Conservation (phyloP, 2,797 vertebrate species). For the Chiroxiphia lanceolata region DNA sequence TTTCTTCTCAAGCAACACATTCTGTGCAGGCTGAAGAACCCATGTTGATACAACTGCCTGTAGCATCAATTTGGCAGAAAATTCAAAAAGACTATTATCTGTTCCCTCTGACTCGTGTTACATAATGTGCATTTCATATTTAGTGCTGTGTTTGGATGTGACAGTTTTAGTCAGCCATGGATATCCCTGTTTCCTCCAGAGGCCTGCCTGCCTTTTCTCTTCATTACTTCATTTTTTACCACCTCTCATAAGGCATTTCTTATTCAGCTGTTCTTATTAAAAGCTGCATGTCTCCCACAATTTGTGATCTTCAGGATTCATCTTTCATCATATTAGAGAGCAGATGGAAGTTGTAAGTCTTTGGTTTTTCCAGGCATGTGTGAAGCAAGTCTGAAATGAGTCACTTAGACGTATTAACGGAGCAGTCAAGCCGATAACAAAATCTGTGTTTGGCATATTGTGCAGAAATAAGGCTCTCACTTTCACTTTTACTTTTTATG, state of each 20-base stretch:
- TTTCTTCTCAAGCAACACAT: neutral
- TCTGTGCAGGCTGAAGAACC: neutral
- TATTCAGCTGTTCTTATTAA: constrained; percentile 54
- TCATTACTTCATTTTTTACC: constrained; percentile 56
- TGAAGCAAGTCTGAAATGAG: constrained; percentile 63
- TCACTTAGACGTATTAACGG: constrained; percentile 40
- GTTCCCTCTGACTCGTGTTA: neutral
- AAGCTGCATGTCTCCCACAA: neutral
- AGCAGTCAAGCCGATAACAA: constrained; percentile 29
- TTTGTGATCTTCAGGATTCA: constrained; percentile 53
- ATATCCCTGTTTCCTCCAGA: constrained; percentile 26
- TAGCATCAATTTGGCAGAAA: neutral
- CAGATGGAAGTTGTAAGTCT: constrained; percentile 60
- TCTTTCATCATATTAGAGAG: constrained; percentile 56
- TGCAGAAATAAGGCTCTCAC: neutral
- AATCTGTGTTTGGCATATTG: constrained; percentile 2
- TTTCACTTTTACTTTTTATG: constrained; percentile 25
- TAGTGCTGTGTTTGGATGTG: constrained; percentile 2
- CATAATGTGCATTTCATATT: constrained; percentile 6
- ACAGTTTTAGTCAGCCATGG: constrained; percentile 43
- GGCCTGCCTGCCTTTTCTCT: constrained; percentile 38
- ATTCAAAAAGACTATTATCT: neutral
- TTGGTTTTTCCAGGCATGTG: constrained; percentile 41
- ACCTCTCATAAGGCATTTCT: constrained; percentile 47
- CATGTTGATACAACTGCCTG: neutral